phyloP scores from a whole-genome alignment of 23 tunicate genomes.

The Halocynthia aurantium region DNA sequence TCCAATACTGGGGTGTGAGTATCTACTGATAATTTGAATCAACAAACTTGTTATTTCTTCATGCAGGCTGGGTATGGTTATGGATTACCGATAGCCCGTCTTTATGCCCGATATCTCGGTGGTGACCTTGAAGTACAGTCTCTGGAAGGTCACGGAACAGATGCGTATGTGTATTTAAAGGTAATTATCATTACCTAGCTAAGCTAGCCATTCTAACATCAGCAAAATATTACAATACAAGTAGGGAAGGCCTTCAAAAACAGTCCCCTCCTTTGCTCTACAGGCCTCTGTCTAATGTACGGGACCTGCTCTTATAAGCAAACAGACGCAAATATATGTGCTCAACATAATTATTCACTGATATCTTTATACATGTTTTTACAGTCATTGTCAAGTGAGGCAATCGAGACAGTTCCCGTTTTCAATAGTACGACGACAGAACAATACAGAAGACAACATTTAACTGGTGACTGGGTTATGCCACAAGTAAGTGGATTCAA shows the following conservation, averaged over 20 bases:
- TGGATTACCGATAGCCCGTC: slow-evolving; percentile 90
- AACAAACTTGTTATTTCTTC: no score
- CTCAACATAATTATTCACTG: background rate
- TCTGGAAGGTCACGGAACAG: slow-evolving; percentile 97
- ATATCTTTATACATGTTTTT: background rate
- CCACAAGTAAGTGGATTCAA: slow-evolving; percentile 2
- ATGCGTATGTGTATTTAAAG: slow-evolving; percentile 86
- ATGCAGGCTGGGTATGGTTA: slow-evolving; percentile 98
- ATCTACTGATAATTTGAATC: no score
- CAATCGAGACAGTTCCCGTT: slow-evolving; percentile 89
- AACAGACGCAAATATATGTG: background rate
- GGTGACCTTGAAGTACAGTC: slow-evolving; percentile 93
- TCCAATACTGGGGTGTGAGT: no score
- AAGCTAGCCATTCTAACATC: background rate
- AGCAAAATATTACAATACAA: background rate
- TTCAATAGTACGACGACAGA: slow-evolving; percentile 82
- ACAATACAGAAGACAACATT: slow-evolving; percentile 60
- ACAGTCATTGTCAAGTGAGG: slow-evolving; percentile 81
- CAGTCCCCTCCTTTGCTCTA: no score
- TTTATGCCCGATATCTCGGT: slow-evolving; percentile 97
- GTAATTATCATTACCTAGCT: slow-evolving; percentile 22
- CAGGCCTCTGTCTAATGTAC: no score
- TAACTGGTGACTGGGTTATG: slow-evolving; percentile 84
- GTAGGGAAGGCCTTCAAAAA: no score
- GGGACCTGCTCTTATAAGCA: no score